phyloP scores from a whole-genome alignment of 2,113 vertebrate genomes.

The Recurvirostra avosetta region DNA sequence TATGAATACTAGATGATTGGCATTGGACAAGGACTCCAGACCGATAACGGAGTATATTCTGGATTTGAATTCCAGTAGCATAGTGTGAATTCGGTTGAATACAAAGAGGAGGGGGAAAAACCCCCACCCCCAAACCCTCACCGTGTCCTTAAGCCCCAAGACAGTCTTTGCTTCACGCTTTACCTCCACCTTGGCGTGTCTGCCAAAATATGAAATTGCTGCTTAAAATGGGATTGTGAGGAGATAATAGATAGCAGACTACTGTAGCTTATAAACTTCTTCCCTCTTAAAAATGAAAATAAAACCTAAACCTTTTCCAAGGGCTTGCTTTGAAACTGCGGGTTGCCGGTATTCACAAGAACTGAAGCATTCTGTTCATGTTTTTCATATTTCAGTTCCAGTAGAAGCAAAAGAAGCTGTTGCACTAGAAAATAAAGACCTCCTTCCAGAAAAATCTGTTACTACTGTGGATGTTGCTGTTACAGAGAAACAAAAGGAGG shows the following conservation, averaged over 20 bases:
- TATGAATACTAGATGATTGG: neutral
- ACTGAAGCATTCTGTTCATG: neutral
- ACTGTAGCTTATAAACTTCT: fast-evolving
- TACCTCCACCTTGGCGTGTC: neutral
- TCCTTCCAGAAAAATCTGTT: neutral
- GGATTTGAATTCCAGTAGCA: neutral
- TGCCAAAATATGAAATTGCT: neutral
- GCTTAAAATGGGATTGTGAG: neutral
- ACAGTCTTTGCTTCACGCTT: neutral
- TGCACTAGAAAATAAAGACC: neutral
- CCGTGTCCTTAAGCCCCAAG: neutral
- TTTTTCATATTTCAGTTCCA: neutral
- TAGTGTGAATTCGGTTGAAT: neutral
- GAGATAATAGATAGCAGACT: fast-evolving
- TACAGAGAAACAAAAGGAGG: neutral
- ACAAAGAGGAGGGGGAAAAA: neutral
- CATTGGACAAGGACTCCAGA: neutral
- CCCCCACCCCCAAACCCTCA: neutral
- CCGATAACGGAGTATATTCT: neutral
- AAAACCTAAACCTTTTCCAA: too few relatives aligned
- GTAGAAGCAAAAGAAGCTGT: neutral
- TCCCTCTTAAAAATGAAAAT: neutral
- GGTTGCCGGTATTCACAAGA: fast-evolving
- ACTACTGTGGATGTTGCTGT: neutral
- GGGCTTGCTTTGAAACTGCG: neutral